These are phyloP conservation scores for Dorcus hopei DNA, from an alignment of 2,888 invertebrate genomes.

Conservation along the genomic window DNA sequence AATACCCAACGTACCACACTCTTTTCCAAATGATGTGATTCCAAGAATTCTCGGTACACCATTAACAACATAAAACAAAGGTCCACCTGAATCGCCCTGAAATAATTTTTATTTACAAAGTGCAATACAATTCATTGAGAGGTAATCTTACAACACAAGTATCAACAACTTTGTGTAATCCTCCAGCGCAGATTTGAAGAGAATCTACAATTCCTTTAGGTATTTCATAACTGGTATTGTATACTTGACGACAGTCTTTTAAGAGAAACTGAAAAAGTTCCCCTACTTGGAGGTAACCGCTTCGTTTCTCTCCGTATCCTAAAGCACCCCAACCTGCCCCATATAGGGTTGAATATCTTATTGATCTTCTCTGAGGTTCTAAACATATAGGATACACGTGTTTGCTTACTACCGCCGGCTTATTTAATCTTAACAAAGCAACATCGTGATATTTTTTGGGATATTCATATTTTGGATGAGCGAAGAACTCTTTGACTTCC, in stretches of 20 bases:
- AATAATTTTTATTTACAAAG: no score
- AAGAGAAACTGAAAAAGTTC: neutral
- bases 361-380: neutral
- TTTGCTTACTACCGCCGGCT: slow-evolving; percentile 40
- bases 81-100: slow-evolving; percentile 52
- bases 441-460: slow-evolving; percentile 52
- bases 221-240: neutral
- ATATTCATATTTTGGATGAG: slow-evolving; percentile 46
- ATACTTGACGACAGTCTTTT: neutral
- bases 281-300: neutral
- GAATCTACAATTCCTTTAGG: no score
- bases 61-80: slow-evolving; percentile 41
- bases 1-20: slow-evolving; percentile 40
- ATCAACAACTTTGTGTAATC: neutral
- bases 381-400: slow-evolving; percentile 51
- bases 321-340: slow-evolving; percentile 61
- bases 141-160: neutral
- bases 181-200: neutral
- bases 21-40: slow-evolving; percentile 51
- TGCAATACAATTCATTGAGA: no score
- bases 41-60: slow-evolving; percentile 18
- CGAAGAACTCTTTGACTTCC: slow-evolving; percentile 36
- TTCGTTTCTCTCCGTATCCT: slow-evolving; percentile 8
- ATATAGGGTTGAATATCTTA: neutral
- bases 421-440: slow-evolving; percentile 48